Conservation (phyloP, 2,888 invertebrate species). For the Tinea semifulvella region DNA sequence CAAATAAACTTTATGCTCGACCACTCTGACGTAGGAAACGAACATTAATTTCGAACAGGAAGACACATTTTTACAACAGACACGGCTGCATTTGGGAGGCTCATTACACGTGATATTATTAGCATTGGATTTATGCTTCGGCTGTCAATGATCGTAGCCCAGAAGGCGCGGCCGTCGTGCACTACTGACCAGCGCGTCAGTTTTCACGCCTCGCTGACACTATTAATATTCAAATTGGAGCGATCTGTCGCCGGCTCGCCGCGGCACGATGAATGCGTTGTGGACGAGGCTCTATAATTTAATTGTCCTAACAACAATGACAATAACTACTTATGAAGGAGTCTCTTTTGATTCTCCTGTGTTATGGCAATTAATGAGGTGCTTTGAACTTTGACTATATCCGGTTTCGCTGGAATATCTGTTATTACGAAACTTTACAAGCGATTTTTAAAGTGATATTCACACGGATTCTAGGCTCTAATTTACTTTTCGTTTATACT, state of each 20-base stretch:
- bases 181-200: constrained; percentile 33
- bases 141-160: constrained; percentile 35
- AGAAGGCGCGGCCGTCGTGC: constrained; percentile 53
- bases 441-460: background rate
- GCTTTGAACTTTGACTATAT: constrained; percentile 1
- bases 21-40: background rate
- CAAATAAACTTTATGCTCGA: background rate
- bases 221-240: constrained; percentile 65
- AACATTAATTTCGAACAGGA: constrained; percentile 9
- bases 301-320: constrained; percentile 25
- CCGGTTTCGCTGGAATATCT: background rate
- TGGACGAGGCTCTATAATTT: constrained; percentile 42
- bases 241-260: constrained; percentile 60
- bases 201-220: constrained; percentile 57
- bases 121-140: constrained; percentile 54
- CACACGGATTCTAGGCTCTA: background rate
- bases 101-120: constrained; percentile 12
- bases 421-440: background rate
- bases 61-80: background rate
- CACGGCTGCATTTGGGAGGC: background rate
- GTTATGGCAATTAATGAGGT: constrained; percentile 1
- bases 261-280: constrained; percentile 20
- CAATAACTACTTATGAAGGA: constrained; percentile 3
- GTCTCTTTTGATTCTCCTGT: constrained; percentile 8
- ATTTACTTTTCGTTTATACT: too few relatives aligned